Evolutionary conservation across 2,797 vertebrate genomes (phyloP), one percentile per base, ranked within the genome.

Genomic region (Morus bassanus): DNA sequence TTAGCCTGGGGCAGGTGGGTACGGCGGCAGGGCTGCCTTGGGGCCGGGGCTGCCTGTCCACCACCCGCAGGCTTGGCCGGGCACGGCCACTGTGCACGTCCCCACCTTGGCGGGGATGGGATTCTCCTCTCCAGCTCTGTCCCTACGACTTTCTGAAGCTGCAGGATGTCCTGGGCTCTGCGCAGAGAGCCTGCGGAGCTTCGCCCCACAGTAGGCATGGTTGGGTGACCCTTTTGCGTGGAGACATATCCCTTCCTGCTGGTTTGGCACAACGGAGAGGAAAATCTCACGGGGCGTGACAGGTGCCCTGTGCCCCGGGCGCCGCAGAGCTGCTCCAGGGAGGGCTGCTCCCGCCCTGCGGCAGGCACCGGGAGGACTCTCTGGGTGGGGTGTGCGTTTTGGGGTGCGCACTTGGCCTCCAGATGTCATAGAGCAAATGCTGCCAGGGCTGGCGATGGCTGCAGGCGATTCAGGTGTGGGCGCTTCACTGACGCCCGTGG

Each of bases 191-290:
- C 24, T 28, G 22, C 19, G 14, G 37, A 14, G n/a, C 23, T 24
- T 27, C 35, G 33, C 39, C 37, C 25, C 2, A 0, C 37, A 8
- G 0, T 15, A 18, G 28, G 19, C 8, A 3, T 0, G 0, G 16
- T 0, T 1, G 63, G 22, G 22, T 43, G 16, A n/a, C 33, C 57
- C 45, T 53, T 54, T 37, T 10, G 2, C 12, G 1, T 10, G 25
- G 35, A 46, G 35, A 43, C 27, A 7, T 3, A 6, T 10, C 45
- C 73, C 37, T 73, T 84, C 74, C 28, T 0, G 1, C 31, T 0
- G 1, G n/a, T 3, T 3, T 41, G 39, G 18, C 63, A 24, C 21
- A 11, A 5, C 3, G 3, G n/a, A 11, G 33, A 56, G 59, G 63
- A 35, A 30, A 3, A 51, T 31, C 39, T 60, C 35, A 22, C 2